Percentiles rank a stretch among this genome's conserved stretches.
Conservation (phyloP, 2,797 vertebrate species). For the Oreonectes daqikongensis region DNA sequence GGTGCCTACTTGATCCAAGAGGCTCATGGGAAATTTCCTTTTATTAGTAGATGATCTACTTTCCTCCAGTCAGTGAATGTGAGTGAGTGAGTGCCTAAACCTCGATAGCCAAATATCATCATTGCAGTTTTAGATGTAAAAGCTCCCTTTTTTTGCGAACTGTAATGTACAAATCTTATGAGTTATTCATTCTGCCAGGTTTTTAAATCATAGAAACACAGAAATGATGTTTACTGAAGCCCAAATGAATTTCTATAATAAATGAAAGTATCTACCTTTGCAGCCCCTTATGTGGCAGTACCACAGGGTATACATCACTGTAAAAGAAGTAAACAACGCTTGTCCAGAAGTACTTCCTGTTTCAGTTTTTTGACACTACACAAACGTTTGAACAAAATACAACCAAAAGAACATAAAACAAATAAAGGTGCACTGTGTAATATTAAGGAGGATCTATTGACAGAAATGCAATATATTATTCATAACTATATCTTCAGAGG, state of each 20-base stretch:
- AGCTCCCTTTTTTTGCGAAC: neutral
- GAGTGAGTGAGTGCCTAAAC: constrained; percentile 64
- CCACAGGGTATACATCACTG: neutral
- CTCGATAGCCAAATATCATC: constrained; percentile 53
- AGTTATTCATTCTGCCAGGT: neutral
- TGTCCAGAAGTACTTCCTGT: no score
- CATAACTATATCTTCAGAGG: no score
- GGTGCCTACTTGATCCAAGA: constrained; percentile 54
- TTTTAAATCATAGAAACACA: neutral
- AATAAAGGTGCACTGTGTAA: no score
- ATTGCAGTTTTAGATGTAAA: constrained; percentile 30
- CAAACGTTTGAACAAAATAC: no score
- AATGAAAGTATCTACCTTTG: neutral
- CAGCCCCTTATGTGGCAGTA: neutral
- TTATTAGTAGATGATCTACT: constrained; percentile 79
- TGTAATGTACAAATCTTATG: constrained; percentile 10
- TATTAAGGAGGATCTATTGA: no score
- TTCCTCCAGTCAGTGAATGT: constrained; percentile 71
- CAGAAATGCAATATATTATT: no score
- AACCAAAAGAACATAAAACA: no score
- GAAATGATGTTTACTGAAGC: neutral
- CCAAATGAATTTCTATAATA: neutral
- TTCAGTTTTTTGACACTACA: no score
- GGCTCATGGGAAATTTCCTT: constrained; percentile 67
- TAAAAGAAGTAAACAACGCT: no score